Evolutionary conservation across 2,888 invertebrate genomes (phyloP), one percentile per base, ranked within the genome.

Genomic region (Orgyia antiqua): DNA sequence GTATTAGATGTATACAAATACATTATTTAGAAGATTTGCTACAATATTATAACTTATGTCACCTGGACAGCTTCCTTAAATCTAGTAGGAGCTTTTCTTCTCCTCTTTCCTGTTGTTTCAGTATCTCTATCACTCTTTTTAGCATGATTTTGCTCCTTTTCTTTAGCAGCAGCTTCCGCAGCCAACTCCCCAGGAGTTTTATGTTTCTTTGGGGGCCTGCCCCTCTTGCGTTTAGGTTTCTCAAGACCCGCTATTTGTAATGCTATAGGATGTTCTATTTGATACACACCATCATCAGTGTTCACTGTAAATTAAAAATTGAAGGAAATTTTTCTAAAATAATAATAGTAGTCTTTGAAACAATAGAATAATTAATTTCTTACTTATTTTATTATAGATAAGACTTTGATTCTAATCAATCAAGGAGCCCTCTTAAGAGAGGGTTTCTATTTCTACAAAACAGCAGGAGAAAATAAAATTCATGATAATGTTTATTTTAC

Each of bases 221-320:
- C 93, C 13, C 92, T 77, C 68, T 92, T 93, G 31, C 89, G 78
- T 57, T 88, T 89, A 0, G 92, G 92, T 47, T 88, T 91, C 15
- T 89, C 89, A 11, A 92, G 62, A 1, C 91, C 92, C 35, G 90
- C 89, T 42, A 90, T 88, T 76, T 89, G 88, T 10, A 92, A 68
- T 2, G 89, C 73, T 44, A 92, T 82, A 10, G 90, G 89, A 58
- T 93, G 92, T 13, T 92, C 91, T 0, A 87, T 75, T 35, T 89
- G 84, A 65, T 91, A 93, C 24, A 91, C 70, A 1, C 89, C 89
- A 48, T 90, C 88, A 44, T 88, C 88, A 12, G 89, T 87, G 44
- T 89, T 77, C 39, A 91, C 91, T 92, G 60, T 11, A 74, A 50
- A 10, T 12, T 13, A 13, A 12, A 13, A n/a, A n/a, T n/a, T 3